Percentiles rank a stretch among this genome's conserved stretches.
Evolutionary conservation across 2,797 vertebrate species (phyloP).

Genomic region (Crocodylus rhombifer): DNA sequence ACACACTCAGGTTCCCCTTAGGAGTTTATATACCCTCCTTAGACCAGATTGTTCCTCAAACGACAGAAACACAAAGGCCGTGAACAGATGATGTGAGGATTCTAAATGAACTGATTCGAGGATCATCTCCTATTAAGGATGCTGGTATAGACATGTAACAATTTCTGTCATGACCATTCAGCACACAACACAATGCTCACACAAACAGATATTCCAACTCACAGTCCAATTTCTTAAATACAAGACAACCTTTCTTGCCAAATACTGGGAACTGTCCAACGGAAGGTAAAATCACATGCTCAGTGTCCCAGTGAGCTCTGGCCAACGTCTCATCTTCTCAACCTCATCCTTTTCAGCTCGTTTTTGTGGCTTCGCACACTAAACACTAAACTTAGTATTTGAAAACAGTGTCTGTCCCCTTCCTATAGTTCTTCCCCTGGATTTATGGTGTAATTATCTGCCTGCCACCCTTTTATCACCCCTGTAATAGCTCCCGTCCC

Average conservation of each 20-base stretch:
- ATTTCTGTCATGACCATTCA: neutral
- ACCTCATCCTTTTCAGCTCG: neutral
- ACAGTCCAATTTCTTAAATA: neutral
- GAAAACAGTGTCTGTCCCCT: neutral
- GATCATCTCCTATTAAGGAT: neutral
- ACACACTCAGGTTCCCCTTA: neutral
- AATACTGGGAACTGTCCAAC: neutral
- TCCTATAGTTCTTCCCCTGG: neutral
- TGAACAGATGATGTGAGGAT: neutral
- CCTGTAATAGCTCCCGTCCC: neutral
- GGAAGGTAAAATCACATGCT: too few relatives aligned
- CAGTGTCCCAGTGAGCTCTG: too few relatives aligned
- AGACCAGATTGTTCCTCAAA: neutral
- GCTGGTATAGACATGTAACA: neutral
- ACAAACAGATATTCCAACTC: neutral
- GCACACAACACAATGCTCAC: neutral
- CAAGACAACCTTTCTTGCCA: neutral
- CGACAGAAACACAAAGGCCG: neutral
- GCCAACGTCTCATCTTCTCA: neutral
- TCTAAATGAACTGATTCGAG: neutral
- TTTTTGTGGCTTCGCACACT: neutral
- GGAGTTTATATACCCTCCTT: neutral
- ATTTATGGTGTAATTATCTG: neutral
- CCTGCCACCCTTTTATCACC: neutral
- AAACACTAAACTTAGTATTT: neutral